A percentile compares a stretch with the other conserved stretches of the same genome.
Evolutionary conservation across 1,140 invertebrate species (phyloP).

Genomic region (Drusus annulatus): DNA sequence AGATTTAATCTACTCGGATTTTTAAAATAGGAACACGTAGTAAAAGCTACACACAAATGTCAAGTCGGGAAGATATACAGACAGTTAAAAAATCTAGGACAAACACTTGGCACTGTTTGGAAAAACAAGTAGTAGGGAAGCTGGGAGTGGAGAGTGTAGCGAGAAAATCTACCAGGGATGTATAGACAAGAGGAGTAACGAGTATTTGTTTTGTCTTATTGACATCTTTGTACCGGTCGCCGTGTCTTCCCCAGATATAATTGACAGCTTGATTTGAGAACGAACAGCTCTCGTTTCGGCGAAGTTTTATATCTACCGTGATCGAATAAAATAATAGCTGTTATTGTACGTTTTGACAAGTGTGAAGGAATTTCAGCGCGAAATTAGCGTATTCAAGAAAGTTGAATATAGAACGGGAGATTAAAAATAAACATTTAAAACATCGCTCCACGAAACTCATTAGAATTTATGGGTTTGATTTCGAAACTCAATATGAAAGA

Average conservation of each 20-base stretch:
- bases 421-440: too few relatives aligned
- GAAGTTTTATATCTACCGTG: conserved; percentile 3
- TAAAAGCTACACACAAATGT: conserved; percentile 21
- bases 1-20: conserved; percentile 15
- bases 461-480: too few relatives aligned
- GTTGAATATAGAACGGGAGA: too few relatives aligned
- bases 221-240: conserved; percentile 9
- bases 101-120: conserved; percentile 31
- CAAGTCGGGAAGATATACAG: conserved; percentile 21
- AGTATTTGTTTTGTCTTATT: conserved; percentile 34
- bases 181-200: neutral
- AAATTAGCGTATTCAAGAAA: too few relatives aligned
- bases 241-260: neutral
- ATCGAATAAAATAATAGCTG: neutral
- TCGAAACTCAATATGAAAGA: too few relatives aligned
- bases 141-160: neutral
- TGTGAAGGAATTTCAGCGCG: too few relatives aligned
- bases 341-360: neutral
- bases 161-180: neutral
- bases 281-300: neutral
- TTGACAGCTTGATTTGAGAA: conserved; percentile 24
- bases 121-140: neutral
- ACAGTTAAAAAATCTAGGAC: conserved; percentile 34
- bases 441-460: too few relatives aligned
- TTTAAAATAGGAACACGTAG: conserved; percentile 20